These are phyloP conservation scores for Diabrotica virgifera DNA, from an alignment of 1,140 invertebrate genomes.

Conservation along the genomic window DNA sequence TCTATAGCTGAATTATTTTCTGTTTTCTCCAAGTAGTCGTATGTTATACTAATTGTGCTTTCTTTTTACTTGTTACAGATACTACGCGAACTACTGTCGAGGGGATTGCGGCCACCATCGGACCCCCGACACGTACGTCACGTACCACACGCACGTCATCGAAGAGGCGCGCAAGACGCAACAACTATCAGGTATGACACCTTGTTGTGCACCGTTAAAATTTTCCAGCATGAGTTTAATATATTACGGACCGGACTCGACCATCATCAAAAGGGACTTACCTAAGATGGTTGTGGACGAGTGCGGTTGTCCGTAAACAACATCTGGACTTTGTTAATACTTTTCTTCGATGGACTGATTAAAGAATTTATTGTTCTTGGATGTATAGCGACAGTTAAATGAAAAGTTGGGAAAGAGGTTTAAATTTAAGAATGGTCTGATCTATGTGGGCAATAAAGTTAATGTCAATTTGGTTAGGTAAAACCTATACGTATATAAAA, in stretches of 20 bases:
- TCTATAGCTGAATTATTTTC: no score
- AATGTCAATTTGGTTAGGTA: no score
- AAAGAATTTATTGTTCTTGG: not conserved
- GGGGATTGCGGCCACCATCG: conserved; percentile 78
- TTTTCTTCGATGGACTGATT: not conserved
- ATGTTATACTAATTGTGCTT: no score
- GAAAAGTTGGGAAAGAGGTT: not conserved
- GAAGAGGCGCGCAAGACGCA: conserved; percentile 82
- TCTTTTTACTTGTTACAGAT: conserved; percentile 22
- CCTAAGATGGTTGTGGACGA: conserved; percentile 96
- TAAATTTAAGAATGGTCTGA: no score
- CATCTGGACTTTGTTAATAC: not conserved
- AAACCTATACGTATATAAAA: no score
- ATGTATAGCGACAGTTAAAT: not conserved
- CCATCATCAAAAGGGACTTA: conserved; percentile 89
- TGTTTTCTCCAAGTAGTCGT: no score
- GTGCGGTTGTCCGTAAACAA: conserved; percentile 83
- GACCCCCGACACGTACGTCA: conserved; percentile 79
- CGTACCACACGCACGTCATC: conserved; percentile 85
- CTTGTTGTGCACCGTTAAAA: conserved; percentile 91
- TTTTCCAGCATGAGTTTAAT: conserved; percentile 90
- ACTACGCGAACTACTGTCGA: conserved; percentile 92
- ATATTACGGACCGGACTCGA: conserved; percentile 86
- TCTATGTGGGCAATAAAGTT: no score
- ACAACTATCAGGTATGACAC: conserved; percentile 70